A percentile compares a stretch with the other conserved stretches of the same genome.
Evolutionary conservation across 2,888 invertebrate genomes (phyloP).

Genomic region (Leistus spinibarbis): DNA sequence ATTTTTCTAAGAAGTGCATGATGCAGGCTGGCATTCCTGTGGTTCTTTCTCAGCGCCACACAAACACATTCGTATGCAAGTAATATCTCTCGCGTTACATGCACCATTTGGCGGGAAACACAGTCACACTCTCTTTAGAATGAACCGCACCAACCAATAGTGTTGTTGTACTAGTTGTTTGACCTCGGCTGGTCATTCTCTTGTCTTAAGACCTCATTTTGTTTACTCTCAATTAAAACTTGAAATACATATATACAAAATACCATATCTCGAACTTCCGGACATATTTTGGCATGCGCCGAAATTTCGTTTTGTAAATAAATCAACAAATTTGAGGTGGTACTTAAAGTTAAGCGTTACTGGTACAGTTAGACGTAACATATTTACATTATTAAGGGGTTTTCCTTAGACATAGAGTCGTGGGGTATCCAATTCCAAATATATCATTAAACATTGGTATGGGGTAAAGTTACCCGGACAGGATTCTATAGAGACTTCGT

Average conservation of each 20-base stretch:
- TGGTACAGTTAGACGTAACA: too few relatives aligned
- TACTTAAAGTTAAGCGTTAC: too few relatives aligned
- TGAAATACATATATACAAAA: too few relatives aligned
- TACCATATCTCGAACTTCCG: too few relatives aligned
- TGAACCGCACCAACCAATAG: neutral
- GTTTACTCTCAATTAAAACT: neutral
- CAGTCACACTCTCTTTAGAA: neutral
- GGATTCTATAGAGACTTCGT: neutral
- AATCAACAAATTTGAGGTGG: too few relatives aligned
- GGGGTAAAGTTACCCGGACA: neutral
- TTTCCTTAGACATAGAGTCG: neutral
- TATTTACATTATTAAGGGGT: too few relatives aligned
- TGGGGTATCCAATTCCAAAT: neutral
- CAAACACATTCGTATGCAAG: neutral
- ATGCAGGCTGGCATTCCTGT: neutral
- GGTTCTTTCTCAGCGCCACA: neutral
- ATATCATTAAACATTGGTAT: neutral
- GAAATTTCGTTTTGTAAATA: too few relatives aligned
- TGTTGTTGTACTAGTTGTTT: neutral
- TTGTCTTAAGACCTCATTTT: neutral
- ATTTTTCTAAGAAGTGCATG: neutral
- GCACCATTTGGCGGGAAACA: neutral
- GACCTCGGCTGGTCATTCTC: neutral
- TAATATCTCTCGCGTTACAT: neutral
- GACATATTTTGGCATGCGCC: too few relatives aligned